Evolutionary conservation across 2,797 vertebrate species (phyloP).

Genomic region (Ibycter americanus): DNA sequence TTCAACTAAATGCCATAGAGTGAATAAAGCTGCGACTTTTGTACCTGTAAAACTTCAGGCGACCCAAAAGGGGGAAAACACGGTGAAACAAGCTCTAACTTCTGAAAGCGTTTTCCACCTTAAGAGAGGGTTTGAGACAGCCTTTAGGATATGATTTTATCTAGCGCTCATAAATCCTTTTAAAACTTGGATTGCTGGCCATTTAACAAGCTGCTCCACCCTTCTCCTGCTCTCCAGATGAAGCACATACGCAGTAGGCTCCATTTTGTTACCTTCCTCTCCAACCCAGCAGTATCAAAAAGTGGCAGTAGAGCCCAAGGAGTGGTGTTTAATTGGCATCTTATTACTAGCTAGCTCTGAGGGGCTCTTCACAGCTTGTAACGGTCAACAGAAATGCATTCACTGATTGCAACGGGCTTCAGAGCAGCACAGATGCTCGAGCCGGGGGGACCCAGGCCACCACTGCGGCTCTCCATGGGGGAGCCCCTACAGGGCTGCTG

Average conservation of each 20-base stretch:
- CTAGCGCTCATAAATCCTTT: slow-evolving; percentile 2
- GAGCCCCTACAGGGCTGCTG: fast-evolving
- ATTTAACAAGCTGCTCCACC: slow-evolving; percentile 25
- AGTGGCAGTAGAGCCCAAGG: neutral
- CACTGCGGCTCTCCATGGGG: neutral
- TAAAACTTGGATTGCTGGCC: neutral
- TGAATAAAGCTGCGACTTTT: neutral
- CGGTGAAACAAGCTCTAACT: neutral
- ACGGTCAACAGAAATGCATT: neutral
- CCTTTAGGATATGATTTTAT: neutral
- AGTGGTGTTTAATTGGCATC: neutral
- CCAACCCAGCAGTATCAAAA: neutral
- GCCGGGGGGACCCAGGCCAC: neutral
- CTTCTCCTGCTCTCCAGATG: slow-evolving; percentile 14
- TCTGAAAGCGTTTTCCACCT: neutral
- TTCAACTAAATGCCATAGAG: neutral
- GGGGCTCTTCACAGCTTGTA: neutral
- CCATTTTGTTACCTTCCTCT: neutral
- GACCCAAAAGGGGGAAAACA: neutral
- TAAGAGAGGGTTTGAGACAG: neutral
- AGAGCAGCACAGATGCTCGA: neutral
- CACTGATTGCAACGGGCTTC: neutral
- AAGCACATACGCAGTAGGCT: neutral
- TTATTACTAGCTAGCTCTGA: slow-evolving; percentile 1
- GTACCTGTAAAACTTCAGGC: neutral